A percentile compares a stretch with the other conserved stretches of the same genome.
Evolutionary conservation across 2,113 vertebrate genomes (phyloP).

Genomic region (Edolisoma coerulescens): DNA sequence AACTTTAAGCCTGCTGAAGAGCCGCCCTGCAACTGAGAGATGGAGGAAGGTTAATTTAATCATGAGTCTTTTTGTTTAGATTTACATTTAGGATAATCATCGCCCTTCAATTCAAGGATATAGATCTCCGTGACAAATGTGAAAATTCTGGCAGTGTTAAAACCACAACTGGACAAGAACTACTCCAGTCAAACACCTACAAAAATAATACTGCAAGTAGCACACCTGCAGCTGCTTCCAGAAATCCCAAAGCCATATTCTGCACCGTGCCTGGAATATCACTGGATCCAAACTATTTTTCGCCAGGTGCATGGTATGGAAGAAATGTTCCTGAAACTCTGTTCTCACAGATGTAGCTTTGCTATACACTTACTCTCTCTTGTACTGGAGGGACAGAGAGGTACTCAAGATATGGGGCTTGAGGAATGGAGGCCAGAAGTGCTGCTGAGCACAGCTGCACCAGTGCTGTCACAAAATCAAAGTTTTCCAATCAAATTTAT

Average conservation of each 20-base stretch:
- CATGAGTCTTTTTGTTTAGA: not conserved
- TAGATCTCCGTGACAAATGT: not conserved
- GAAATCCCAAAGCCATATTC: not conserved
- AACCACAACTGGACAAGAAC: not conserved
- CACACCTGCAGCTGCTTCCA: not conserved
- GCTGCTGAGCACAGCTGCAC: not conserved
- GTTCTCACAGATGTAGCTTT: not conserved
- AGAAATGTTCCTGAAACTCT: not conserved
- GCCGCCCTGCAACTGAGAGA: not conserved
- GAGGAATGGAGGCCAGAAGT: not conserved
- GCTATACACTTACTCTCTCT: not conserved
- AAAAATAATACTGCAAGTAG: not conserved
- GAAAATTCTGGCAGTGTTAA: not conserved
- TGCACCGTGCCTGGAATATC: not conserved
- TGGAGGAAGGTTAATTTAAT: not conserved
- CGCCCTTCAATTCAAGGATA: not conserved
- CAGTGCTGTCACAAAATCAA: rapidly evolving
- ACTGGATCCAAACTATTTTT: not conserved
- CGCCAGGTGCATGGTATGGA: rapidly evolving
- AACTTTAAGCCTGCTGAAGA: not conserved
- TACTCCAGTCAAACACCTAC: not conserved
- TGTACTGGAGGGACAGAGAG: not conserved
- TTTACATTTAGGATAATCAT: not conserved
- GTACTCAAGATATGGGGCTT: rapidly evolving
- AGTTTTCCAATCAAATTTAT: not conserved